Evolutionary conservation across 1,140 invertebrate species (phyloP).

Genomic region (Drosophila leontia): DNA sequence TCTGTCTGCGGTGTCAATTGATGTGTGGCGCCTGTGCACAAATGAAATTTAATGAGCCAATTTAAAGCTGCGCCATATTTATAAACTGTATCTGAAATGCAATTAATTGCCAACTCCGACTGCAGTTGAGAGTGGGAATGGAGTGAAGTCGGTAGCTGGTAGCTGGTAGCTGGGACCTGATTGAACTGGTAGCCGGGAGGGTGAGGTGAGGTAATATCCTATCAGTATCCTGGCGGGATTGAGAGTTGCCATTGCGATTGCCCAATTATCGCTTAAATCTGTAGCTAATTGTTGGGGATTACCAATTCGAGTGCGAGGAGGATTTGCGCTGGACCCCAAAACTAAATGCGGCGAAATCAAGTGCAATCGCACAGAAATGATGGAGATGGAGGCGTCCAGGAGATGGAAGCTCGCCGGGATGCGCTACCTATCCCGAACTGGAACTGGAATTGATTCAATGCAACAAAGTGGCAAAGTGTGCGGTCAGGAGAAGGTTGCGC

Average conservation of each 20-base stretch:
- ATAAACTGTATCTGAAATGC: slow-evolving; percentile 77
- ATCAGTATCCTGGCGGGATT: slow-evolving; percentile 3
- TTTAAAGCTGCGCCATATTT: slow-evolving; percentile 79
- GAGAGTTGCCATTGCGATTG: slow-evolving; percentile 34
- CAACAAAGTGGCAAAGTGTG: slow-evolving; percentile 66
- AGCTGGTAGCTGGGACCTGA: background rate
- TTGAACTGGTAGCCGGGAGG: background rate
- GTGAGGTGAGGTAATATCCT: background rate
- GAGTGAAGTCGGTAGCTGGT: background rate
- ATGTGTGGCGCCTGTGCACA: slow-evolving; percentile 69
- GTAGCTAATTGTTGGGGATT: slow-evolving; percentile 49
- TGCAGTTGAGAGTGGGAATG: slow-evolving; percentile 20
- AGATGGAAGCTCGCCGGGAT: slow-evolving; percentile 19
- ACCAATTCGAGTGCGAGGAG: slow-evolving; percentile 25
- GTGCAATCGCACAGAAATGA: slow-evolving; percentile 44
- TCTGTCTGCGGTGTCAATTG: slow-evolving; percentile 62
- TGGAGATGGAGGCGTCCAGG: slow-evolving; percentile 1
- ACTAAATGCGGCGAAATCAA: slow-evolving; percentile 50
- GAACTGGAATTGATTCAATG: slow-evolving; percentile 55
- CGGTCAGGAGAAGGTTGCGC: slow-evolving; percentile 49
- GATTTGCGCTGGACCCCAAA: slow-evolving; percentile 13
- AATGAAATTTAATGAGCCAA: slow-evolving; percentile 82
- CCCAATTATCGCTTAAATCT: slow-evolving; percentile 58
- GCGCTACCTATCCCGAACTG: background rate
- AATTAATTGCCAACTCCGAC: slow-evolving; percentile 68